Evolutionary conservation across 2,113 vertebrate species (phyloP).

Genomic region (Motacilla tschutschensis): DNA sequence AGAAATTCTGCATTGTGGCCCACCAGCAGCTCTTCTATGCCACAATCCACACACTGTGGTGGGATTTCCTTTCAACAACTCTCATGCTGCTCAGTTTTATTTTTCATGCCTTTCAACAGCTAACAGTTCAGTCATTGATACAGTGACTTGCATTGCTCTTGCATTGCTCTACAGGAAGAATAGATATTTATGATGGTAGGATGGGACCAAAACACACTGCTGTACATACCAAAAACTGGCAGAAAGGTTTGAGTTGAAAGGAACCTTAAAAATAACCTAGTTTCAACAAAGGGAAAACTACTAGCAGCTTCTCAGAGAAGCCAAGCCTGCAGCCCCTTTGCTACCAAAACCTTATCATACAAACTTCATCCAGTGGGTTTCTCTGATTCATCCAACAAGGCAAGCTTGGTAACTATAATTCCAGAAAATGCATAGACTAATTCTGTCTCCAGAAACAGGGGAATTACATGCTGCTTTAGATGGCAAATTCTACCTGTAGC

Average conservation of each 20-base stretch:
- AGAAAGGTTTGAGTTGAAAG: neutral
- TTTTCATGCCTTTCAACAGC: neutral
- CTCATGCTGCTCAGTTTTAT: neutral
- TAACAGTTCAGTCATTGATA: neutral
- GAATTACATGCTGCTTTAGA: neutral
- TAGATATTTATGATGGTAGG: neutral
- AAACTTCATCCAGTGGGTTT: neutral
- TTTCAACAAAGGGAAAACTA: neutral
- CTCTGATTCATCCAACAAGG: neutral
- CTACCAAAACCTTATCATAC: neutral
- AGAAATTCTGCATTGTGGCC: neutral
- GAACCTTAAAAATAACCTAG: neutral
- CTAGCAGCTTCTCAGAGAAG: neutral
- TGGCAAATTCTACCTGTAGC: neutral
- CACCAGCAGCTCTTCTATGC: neutral
- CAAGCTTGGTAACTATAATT: neutral
- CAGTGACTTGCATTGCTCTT: neutral
- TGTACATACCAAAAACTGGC: neutral
- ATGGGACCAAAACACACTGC: neutral
- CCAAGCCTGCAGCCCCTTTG: neutral
- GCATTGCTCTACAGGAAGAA: neutral
- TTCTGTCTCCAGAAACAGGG: neutral
- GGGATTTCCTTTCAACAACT: neutral
- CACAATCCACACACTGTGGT: rapidly evolving
- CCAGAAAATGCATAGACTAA: neutral